These are phyloP conservation scores for Staurois parvus DNA, from an alignment of 2,797 vertebrate genomes.

Conservation along the genomic window DNA sequence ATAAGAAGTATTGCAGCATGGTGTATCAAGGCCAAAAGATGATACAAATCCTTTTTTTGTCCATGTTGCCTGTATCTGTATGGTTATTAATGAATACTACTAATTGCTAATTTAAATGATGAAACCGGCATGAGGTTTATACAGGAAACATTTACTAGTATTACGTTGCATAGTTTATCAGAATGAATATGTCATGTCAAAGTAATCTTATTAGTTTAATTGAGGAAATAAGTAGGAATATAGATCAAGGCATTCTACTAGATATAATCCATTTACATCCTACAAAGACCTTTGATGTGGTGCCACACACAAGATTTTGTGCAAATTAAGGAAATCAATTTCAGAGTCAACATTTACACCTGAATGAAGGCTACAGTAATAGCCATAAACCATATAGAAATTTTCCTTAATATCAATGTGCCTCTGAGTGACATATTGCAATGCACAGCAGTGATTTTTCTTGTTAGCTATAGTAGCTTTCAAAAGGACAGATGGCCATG, in stretches of 20 bases:
- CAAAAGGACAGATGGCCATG: too few species aligned
- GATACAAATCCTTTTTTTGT: too few species aligned
- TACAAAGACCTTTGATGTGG: conserved; percentile 30
- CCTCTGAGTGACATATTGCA: too few species aligned
- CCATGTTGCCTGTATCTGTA: too few species aligned
- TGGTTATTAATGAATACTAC: not conserved
- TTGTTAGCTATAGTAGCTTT: too few species aligned
- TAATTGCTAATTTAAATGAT: not conserved
- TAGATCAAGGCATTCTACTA: conserved; percentile 43
- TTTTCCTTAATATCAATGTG: too few species aligned
- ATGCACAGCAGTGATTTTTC: too few species aligned
- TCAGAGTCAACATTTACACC: conserved; percentile 6
- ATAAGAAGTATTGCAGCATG: too few species aligned
- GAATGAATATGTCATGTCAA: conserved; percentile 16
- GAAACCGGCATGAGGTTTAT: not conserved
- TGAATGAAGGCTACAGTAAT: conserved; percentile 18
- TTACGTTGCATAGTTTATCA: conserved; percentile 25
- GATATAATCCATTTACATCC: conserved; percentile 52
- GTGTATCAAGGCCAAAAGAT: too few species aligned
- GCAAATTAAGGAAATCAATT: conserved; percentile 26
- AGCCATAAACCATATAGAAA: not conserved
- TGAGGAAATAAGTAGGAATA: conserved; percentile 49
- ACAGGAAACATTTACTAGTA: conserved; percentile 33
- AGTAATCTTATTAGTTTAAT: conserved; percentile 47
- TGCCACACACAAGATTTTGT: conserved; percentile 34